These are phyloP conservation scores for Drosophila ustulata DNA, from an alignment of 2,888 invertebrate species.

Conservation along the genomic window DNA sequence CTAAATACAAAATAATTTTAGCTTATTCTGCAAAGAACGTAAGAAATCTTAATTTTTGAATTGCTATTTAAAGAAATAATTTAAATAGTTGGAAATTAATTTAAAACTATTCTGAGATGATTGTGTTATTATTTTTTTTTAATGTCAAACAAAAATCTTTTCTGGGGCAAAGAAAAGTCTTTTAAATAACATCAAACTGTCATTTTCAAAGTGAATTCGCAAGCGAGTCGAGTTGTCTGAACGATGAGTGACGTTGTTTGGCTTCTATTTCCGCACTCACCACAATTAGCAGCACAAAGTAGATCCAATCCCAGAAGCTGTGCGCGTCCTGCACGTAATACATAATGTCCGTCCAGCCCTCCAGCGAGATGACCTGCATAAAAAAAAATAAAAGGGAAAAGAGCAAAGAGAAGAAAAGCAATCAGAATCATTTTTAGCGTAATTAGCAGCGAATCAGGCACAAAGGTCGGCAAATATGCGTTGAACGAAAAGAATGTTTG, in stretches of 20 bases:
- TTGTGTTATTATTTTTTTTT: too few relatives aligned
- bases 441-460: slow-evolving; percentile 47
- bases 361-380: slow-evolving; percentile 97
- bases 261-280: slow-evolving; percentile 88
- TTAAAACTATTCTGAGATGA: too few relatives aligned
- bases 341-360: slow-evolving; percentile 99
- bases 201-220: too few relatives aligned
- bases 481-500: not conserved
- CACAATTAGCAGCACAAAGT: slow-evolving; percentile 99
- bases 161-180: too few relatives aligned
- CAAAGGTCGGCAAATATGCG: slow-evolving; percentile 20
- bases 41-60: too few relatives aligned
- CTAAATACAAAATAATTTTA: too few relatives aligned
- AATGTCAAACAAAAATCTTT: too few relatives aligned
- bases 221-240: too few relatives aligned
- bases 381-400: not conserved
- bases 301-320: slow-evolving; percentile 99
- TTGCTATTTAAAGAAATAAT: too few relatives aligned
- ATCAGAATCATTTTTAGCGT: slow-evolving; percentile 36
- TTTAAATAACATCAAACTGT: too few relatives aligned
- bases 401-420: slow-evolving; percentile 4
- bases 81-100: too few relatives aligned
- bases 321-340: slow-evolving; percentile 99
- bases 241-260: not conserved
- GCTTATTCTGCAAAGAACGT: too few relatives aligned